Evolutionary conservation across 2,797 vertebrate genomes (phyloP).

Genomic region (Sebastes wilsoni): DNA sequence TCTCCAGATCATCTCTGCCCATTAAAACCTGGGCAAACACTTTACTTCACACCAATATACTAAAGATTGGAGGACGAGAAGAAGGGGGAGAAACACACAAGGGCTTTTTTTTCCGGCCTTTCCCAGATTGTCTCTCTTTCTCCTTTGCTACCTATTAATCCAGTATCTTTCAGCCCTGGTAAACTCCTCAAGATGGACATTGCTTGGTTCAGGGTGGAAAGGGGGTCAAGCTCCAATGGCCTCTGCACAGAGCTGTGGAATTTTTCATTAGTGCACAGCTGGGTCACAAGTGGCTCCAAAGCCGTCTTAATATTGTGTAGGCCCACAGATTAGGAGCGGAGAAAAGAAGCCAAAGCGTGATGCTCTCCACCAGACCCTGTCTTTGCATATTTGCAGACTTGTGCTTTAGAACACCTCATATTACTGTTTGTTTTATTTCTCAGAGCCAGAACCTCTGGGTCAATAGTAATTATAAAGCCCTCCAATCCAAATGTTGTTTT

Average conservation of each 20-base stretch:
- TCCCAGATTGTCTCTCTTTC: slow-evolving; percentile 87
- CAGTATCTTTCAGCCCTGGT: slow-evolving; percentile 93
- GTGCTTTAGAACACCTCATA: slow-evolving; percentile 89
- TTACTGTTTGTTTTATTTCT: slow-evolving; percentile 89
- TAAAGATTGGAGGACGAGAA: slow-evolving; percentile 84
- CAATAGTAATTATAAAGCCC: slow-evolving; percentile 86
- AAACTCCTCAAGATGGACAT: slow-evolving; percentile 93
- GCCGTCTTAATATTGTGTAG: slow-evolving; percentile 96
- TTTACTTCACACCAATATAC: slow-evolving; percentile 88
- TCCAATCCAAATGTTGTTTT: slow-evolving; percentile 84
- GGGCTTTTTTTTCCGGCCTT: slow-evolving; percentile 45
- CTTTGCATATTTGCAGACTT: slow-evolving; percentile 91
- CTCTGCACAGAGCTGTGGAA: slow-evolving; percentile 92
- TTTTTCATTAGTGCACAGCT: slow-evolving; percentile 99
- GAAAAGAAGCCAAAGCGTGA: slow-evolving; percentile 88
- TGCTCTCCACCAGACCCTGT: slow-evolving; percentile 88
- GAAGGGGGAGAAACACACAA: slow-evolving; percentile 79
- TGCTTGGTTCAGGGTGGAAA: slow-evolving; percentile 78
- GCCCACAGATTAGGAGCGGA: slow-evolving; percentile 87
- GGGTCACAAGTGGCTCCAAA: slow-evolving; percentile 96
- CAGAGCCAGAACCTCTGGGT: slow-evolving; percentile 81
- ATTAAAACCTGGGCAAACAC: slow-evolving; percentile 99
- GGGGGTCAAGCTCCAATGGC: slow-evolving; percentile 87
- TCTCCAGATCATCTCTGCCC: slow-evolving; percentile 92
- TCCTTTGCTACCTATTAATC: slow-evolving; percentile 89